Evolutionary conservation across 2,797 vertebrate genomes (phyloP), one percentile per base, ranked within the genome.

Genomic region (Tachyglossus aculeatus): DNA sequence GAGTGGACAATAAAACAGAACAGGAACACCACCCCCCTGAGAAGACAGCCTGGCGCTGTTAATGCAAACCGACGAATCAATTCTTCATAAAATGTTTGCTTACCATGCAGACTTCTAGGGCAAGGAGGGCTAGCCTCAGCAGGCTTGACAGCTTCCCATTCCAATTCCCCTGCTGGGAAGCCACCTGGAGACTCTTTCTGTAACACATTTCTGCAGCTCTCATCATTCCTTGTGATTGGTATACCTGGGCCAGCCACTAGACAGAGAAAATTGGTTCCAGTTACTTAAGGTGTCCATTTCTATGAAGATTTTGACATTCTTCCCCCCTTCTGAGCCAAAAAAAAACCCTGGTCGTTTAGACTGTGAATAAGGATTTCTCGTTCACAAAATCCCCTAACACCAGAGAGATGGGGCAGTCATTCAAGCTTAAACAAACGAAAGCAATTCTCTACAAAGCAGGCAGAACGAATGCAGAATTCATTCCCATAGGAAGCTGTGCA

Each of bases 181-280:
- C 95, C 38, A 98, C 60, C 82, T 98, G 96, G 39, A 99, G 93
- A 78, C 96, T 96, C 90, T 94, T 97, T 45, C 93, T 95, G 79
- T 97, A 97, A 21, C 94, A 95, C 95, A 98, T 94, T 63, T 97
- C 96, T 9, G 96, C 97, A 86, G 95, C 96, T 31, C 93, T 66
- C 92, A 98, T 92, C 90, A 99, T 94, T 33, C 95, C 93, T 82
- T 99, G 97, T 24, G 92, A 94, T 27, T 91, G 90, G 87, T 98
- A 98, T 1, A 98, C 91, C 51, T 95, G 92, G 6, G 97, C 97
- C 81, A 98, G 86, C 98, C 98, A 99, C 97, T 99, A 79, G 63
- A 79, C 78, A 65, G 6, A 39, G 67, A 66, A 70, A 54, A 65
- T 1, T 58, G 45, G 9, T 19, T 48, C 45, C 45, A 15, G 5